Evolutionary conservation across 2,888 invertebrate species (phyloP).

Genomic region (Drosophila gaucha): DNA sequence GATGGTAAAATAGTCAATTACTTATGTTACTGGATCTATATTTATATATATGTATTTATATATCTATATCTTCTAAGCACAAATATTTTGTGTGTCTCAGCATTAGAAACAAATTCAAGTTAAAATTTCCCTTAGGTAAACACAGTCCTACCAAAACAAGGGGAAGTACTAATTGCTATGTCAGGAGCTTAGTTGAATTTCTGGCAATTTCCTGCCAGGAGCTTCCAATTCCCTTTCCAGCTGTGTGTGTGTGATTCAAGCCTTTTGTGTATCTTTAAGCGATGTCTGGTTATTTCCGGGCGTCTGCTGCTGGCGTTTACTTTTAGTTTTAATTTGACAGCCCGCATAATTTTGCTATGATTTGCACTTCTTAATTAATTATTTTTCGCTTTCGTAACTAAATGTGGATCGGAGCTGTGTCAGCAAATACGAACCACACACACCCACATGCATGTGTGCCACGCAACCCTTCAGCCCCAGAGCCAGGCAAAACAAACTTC

Average conservation of each 20-base stretch:
- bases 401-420: slow-evolving; percentile 64
- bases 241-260: slow-evolving; percentile 2
- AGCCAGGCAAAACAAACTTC: slow-evolving; percentile 44
- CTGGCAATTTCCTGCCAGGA: slow-evolving; percentile 17
- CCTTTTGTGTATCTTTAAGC: slow-evolving; percentile 46
- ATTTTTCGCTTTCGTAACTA: slow-evolving; percentile 67
- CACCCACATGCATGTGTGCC: slow-evolving; percentile 18
- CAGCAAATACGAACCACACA: slow-evolving; percentile 51
- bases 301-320: slow-evolving; percentile 63
- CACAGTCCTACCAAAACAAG: not conserved
- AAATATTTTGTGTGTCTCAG: no score
- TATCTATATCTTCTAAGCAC: not conserved
- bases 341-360: slow-evolving; percentile 78
- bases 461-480: slow-evolving; percentile 36
- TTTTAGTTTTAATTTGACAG: slow-evolving; percentile 67
- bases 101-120: no score
- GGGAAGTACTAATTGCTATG: slow-evolving; percentile 29
- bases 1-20: not conserved
- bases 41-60: no score
- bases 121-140: not conserved
- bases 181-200: slow-evolving; percentile 35
- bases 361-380: slow-evolving; percentile 79
- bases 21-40: no score
- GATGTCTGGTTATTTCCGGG: slow-evolving; percentile 51
- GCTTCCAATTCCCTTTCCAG: slow-evolving; percentile 5